These are phyloP conservation scores for Galeopsomyia nigrocyanea DNA, from an alignment of 2,888 invertebrate genomes.

Conservation along the genomic window DNA sequence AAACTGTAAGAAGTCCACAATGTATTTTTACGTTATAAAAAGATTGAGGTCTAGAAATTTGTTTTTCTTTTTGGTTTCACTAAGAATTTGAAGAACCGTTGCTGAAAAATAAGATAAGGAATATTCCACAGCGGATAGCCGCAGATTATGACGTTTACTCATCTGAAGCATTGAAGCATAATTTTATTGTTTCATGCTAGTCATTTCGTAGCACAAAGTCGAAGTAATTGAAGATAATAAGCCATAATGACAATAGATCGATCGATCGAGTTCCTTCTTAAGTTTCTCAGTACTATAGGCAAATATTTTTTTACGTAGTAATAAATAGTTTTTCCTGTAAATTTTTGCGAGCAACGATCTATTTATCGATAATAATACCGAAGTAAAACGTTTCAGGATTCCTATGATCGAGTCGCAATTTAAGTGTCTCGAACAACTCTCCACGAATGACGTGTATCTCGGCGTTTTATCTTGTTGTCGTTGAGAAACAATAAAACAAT, in stretches of 20 bases:
- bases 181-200: constrained; percentile 45
- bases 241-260: constrained; percentile 46
- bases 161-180: constrained; percentile 38
- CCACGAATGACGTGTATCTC: not conserved
- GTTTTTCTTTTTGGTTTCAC: too few relatives aligned
- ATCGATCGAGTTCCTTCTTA: constrained; percentile 46
- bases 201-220: constrained; percentile 45
- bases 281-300: constrained; percentile 32
- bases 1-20: too few relatives aligned
- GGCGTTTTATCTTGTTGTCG: constrained; percentile 19
- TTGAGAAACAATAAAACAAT: not conserved
- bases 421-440: not conserved
- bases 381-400: constrained; percentile 28
- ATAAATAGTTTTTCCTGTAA: constrained; percentile 33
- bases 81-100: too few relatives aligned
- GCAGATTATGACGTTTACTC: constrained; percentile 41
- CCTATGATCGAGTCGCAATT: constrained; percentile 30
- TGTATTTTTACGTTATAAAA: too few relatives aligned
- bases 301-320: constrained; percentile 39
- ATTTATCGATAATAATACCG: constrained; percentile 30
- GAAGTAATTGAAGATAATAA: constrained; percentile 47
- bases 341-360: constrained; percentile 31
- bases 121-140: constrained; percentile 1
- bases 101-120: not conserved
- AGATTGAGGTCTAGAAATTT: too few relatives aligned